phyloP scores from a whole-genome alignment of 2,113 vertebrate genomes.

The Gopherus flavomarginatus region DNA sequence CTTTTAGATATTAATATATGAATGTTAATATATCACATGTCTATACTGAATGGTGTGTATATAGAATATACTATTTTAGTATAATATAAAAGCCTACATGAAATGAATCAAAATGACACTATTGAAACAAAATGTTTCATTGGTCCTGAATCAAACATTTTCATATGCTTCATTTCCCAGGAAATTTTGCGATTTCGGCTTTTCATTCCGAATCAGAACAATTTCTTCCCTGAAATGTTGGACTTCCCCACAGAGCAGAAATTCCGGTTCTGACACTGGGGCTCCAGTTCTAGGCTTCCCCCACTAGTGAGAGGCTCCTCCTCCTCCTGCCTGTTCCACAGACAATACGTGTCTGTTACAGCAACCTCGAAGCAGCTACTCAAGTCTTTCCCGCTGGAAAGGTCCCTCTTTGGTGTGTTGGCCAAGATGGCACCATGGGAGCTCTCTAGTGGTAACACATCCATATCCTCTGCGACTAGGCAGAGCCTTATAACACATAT shows the following conservation, averaged over 20 bases:
- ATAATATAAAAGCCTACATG: fast-evolving
- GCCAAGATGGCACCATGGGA: neutral
- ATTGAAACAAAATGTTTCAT: neutral
- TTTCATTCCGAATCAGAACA: fast-evolving
- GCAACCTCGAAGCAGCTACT: too few species aligned
- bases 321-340: too few species aligned
- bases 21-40: neutral
- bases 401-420: neutral
- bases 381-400: too few species aligned
- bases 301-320: too few species aligned
- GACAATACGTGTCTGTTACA: too few species aligned
- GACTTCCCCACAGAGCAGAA: neutral
- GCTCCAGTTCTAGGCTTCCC: neutral
- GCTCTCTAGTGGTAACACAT: neutral
- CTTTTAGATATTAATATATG: neutral
- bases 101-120: fast-evolving
- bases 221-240: neutral
- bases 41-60: neutral
- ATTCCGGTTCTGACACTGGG: neutral
- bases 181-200: neutral
- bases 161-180: fast-evolving
- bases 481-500: too few species aligned
- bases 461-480: too few species aligned
- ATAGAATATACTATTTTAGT: neutral
- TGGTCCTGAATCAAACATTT: neutral